Evolutionary conservation across 30 jellyfish, hydroid and myxozoan genomes (phyloP).

Genomic region (Hydra vulgaris): DNA sequence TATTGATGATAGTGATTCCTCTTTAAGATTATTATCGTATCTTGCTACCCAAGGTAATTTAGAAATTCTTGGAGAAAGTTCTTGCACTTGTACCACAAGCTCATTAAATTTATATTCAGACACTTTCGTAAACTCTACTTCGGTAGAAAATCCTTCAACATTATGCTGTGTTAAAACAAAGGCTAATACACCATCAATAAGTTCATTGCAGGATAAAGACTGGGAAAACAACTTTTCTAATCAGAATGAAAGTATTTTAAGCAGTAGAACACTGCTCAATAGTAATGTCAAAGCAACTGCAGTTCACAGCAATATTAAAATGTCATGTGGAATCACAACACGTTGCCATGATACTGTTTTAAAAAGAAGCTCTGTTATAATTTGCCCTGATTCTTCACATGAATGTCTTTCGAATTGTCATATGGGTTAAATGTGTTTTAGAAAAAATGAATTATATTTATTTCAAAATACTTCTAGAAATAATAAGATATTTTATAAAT

Average conservation of each 20-base stretch:
- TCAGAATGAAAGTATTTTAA: neutral
- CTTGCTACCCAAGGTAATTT: slow-evolving; percentile 29
- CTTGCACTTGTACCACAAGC: neutral
- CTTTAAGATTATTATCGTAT: slow-evolving; percentile 22
- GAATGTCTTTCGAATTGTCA: neutral
- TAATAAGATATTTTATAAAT: no score
- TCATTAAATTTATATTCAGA: neutral
- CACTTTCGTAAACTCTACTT: neutral
- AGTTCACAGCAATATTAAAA: neutral
- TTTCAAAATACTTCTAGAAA: no score
- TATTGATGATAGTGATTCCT: slow-evolving; percentile 29
- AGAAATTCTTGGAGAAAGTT: slow-evolving; percentile 9
- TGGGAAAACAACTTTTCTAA: neutral
- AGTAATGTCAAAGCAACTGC: neutral
- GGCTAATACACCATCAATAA: neutral
- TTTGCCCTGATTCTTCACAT: neutral
- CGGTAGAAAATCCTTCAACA: neutral
- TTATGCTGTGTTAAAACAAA: neutral
- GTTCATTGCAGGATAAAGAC: neutral
- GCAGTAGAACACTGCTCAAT: neutral
- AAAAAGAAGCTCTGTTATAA: neutral
- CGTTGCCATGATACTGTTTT: neutral
- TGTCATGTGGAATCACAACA: neutral
- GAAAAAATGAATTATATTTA: no score
- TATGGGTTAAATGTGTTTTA: no score